Percentiles rank a stretch among this genome's conserved stretches.
Evolutionary conservation across 2,888 invertebrate genomes (phyloP).

Genomic region (Pristionchus fissidentatus): DNA sequence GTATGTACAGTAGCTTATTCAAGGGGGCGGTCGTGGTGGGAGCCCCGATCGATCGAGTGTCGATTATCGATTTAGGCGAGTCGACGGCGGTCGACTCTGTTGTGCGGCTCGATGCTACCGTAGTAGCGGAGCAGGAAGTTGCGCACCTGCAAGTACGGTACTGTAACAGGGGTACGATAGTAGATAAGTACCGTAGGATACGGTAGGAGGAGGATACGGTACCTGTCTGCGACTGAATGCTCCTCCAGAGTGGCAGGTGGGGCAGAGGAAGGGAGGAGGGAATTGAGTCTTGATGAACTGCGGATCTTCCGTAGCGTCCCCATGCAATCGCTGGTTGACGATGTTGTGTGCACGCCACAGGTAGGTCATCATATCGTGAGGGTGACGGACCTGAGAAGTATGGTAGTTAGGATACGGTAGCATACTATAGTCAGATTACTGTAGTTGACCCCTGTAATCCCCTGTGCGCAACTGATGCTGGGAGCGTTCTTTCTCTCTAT

Average conservation of each 20-base stretch:
- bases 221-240: conserved; percentile 74
- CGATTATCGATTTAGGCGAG: conserved; percentile 42
- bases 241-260: conserved; percentile 74
- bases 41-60: conserved; percentile 14
- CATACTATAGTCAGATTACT: too few relatives aligned
- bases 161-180: not conserved
- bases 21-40: not conserved
- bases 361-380: conserved; percentile 74
- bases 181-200: not conserved
- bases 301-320: conserved; percentile 87
- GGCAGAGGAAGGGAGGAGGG: conserved; percentile 80
- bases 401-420: conserved; percentile 7
- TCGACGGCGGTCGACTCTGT: conserved; percentile 64
- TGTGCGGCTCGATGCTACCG: conserved; percentile 72
- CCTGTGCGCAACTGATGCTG: too few relatives aligned
- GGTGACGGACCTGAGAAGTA: conserved; percentile 67
- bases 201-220: conserved; percentile 5
- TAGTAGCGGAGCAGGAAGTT: conserved; percentile 75
- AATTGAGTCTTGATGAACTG: conserved; percentile 90
- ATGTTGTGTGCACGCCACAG: conserved; percentile 91
- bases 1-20: conserved; percentile 39
- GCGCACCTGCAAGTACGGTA: conserved; percentile 68
- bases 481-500: too few relatives aligned
- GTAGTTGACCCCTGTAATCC: too few relatives aligned
- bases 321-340: conserved; percentile 88